Evolutionary conservation across 2,113 vertebrate genomes (phyloP), one percentile per base, ranked within the genome.

Genomic region (Ascaphus truei): DNA sequence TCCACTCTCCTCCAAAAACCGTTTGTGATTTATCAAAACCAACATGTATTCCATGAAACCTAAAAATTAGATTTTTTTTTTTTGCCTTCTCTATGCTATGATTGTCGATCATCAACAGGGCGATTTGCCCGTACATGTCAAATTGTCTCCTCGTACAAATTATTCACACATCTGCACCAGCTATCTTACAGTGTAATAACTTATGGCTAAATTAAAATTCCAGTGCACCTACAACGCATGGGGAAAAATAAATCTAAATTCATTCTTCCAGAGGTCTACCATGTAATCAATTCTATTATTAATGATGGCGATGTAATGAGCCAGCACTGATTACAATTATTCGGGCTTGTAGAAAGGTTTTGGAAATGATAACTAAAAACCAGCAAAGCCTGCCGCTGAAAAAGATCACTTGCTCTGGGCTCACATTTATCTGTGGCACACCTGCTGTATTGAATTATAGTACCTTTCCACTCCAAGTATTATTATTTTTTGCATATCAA

Each of bases 401-500:
- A 86, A 83, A 83, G 82, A 86, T 79, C 74, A 75, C 77, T 65
- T 66, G 75, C 76, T 81, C 73, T 56, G 81, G 78, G 71, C 68
- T 79, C 73, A 62, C 63, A 67, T 61, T 82, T 85, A 84, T 84
- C 77, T 77, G 69, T 9, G 69, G 80, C 85, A 84, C 85, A 92
- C 90, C 89, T 91, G 89, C 83, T 82, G 82, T 77, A 75, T 79
- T 5, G 0, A 79, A 88, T 88, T 86, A 90, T 20, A 31, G 23
- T 27, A 71, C 85, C 80, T 83, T 76, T 71, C 79, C 64, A 62
- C 72, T 80, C 77, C 75, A 83, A 76, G 74, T 39, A 30, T 30
- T 23, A 80, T 73, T 81, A 73, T 77, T 86, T 89, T 83, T 71
- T 91, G 86, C 87, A 90, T 91, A 88, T 90, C 85, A 90, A 83